Evolutionary conservation across 2,797 vertebrate species (phyloP), one percentile per base, ranked within the genome.

Genomic region (Chelidonichthys spinosus): DNA sequence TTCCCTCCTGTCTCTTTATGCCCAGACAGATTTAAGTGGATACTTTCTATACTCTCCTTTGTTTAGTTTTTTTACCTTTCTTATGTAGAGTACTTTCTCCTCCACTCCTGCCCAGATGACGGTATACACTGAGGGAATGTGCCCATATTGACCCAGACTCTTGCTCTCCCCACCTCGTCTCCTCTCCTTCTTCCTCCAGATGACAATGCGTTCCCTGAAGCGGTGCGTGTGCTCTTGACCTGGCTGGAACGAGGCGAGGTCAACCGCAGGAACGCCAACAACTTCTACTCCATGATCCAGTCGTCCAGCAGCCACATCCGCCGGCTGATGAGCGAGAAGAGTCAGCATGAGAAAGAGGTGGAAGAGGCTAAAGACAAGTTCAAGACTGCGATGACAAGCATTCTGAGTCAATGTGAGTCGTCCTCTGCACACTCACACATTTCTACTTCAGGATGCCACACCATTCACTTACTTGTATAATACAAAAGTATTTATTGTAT

Each of bases 271-370:
- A 98, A 96, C 0, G 96, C 97, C 90, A 99, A 98, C 92, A 98
- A 96, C 94, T 98, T 99, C 94, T 99, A 99, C 90, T 98, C 97
- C 78, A 99, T 99, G 98, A 97, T 99, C 92, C 97, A 98, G 90
- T 98, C 96, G 0, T 96, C 96, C 74, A 99, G 97, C 88, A 97
- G 97, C 91, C 97, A 99, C 76, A 91, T 98, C 81, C 96, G 97
- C 70, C 92, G 96, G 25, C 94, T 99, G 25, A 94, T 96, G 85
- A 94, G 95, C 0, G 97, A 99, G 92, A 98, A 98, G 86, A 94
- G 95, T 1, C 90, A 95, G 40, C 97, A 99, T 0, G 97, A 99
- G 89, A 98, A 97, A 81, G 97, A 97, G 88, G 96, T 99, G 97
- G 97, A 99, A 43, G 97, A 97, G 85, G 97, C 97, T 69, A 99